A percentile compares a stretch with the other conserved stretches of the same genome.
These are phyloP conservation scores for Cyprinodon diabolis DNA, from an alignment of 2,797 vertebrate species.

Conservation along the genomic window DNA sequence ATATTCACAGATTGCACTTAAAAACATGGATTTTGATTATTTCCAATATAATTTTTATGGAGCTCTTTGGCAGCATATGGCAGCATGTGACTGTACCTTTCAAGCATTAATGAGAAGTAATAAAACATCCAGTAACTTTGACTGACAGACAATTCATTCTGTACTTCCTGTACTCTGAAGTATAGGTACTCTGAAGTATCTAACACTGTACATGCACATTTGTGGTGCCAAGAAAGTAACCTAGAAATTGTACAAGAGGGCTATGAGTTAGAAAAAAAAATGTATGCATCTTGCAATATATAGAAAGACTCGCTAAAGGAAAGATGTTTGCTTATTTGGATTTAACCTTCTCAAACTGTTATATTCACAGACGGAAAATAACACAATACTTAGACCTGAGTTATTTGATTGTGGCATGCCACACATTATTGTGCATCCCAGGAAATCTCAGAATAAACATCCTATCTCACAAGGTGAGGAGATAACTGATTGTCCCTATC, in stretches of 20 bases:
- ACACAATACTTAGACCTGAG: background rate
- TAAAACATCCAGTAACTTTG: background rate
- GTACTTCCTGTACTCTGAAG: background rate
- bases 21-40: background rate
- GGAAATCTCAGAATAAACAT: constrained; percentile 16
- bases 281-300: background rate
- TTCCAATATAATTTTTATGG: background rate
- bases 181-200: background rate
- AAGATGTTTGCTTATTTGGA: background rate
- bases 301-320: background rate
- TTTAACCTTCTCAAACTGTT: background rate
- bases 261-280: too few species aligned
- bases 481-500: constrained; percentile 17
- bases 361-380: background rate
- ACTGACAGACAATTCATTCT: background rate
- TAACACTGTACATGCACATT: background rate
- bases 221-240: background rate
- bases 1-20: background rate
- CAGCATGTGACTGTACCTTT: background rate
- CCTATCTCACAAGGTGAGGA: constrained; percentile 14
- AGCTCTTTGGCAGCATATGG: background rate
- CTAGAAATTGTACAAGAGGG: background rate
- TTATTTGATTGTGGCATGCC: background rate
- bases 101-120: background rate
- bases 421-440: background rate